These are phyloP conservation scores for Actinia tenebrosa DNA, from an alignment of 64 coral and sea anemone species.

Conservation along the genomic window DNA sequence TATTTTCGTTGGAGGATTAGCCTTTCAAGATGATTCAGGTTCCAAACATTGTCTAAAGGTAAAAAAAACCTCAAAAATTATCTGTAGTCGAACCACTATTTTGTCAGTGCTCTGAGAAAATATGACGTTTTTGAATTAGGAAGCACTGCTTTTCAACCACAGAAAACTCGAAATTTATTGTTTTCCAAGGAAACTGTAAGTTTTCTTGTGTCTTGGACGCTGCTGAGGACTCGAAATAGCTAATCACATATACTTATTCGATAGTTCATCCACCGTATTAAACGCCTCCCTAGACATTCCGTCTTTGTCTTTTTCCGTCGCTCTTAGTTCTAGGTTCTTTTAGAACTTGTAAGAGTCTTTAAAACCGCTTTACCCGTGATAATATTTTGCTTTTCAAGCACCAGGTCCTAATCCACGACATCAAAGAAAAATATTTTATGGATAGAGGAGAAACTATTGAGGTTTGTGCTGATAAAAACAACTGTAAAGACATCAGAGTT, in stretches of 20 bases:
- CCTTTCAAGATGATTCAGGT: not conserved
- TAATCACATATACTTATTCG: too few species aligned
- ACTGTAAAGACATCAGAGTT: not conserved
- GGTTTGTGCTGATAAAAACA: conserved; percentile 15
- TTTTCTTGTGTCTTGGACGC: too few species aligned
- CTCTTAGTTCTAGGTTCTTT: too few species aligned
- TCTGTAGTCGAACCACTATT: not conserved
- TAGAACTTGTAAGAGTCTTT: not conserved
- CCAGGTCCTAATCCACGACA: conserved; percentile 48
- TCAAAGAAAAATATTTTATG: conserved; percentile 45
- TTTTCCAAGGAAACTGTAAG: too few species aligned
- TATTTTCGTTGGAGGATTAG: not conserved
- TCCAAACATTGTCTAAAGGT: not conserved
- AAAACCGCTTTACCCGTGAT: too few species aligned
- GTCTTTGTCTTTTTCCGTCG: not conserved
- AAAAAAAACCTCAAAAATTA: not conserved
- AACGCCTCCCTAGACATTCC: too few species aligned
- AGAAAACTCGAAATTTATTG: too few species aligned
- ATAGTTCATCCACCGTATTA: too few species aligned
- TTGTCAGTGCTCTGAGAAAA: not conserved
- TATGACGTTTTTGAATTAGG: too few species aligned
- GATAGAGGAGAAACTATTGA: conserved; percentile 56
- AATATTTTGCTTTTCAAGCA: conserved; percentile 26
- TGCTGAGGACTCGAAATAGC: too few species aligned
- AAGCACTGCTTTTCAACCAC: too few species aligned